Base-by-base conservation (phyloP, 2,113 vertebrate species). In the Lucifuga dentata region DNA sequence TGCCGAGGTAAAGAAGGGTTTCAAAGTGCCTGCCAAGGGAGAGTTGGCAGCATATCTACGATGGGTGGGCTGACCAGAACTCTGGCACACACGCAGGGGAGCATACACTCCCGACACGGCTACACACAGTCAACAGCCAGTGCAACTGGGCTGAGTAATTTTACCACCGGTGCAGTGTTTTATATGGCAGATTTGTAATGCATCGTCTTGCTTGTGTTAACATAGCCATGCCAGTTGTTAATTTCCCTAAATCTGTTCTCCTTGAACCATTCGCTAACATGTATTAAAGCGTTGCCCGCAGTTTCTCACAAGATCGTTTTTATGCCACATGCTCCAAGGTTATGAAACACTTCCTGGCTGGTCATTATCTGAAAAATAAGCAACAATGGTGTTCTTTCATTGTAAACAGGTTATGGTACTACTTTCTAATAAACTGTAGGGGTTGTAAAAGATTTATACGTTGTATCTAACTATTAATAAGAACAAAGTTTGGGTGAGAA, bases 21-120 rank as follows among this genome's bases (percentile, higher is more conserved):
- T 81, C 62, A 80, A 80, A 82, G 75, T 15, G 62, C 39, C 79
- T 84, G 84, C 87, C 89, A 88, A 86, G 82, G 8, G 5, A 76
- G 76, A 86, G 76, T 35, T 90, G 90, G 90, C 78, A 86, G 83
- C 78, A 66, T 70, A 55, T 78, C 45, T 72, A 35, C 60, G 11
- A 33, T 36, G 74, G 85, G 78, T 84, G 89, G 89, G 78, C 84
- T 78, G 79, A 85, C 80, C 79, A 59, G 73, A 83, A 69, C 45
- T 45, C 73, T 86, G 86, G 83, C 86, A 73, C 23, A 0, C 32
- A 11, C 53, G 76, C 80, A 75, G 57, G 38, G 49, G 61, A 41
- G 58, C 63, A 43, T 66, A 66, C 73, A 43, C 60, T 43, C 77
- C 68, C 16, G 29, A 60, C 61, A 61, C 59, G 73, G 52, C 73